Percentiles rank a stretch among this genome's conserved stretches.
Conservation (phyloP, 2,113 vertebrate species). For the Danionella cerebrum region DNA sequence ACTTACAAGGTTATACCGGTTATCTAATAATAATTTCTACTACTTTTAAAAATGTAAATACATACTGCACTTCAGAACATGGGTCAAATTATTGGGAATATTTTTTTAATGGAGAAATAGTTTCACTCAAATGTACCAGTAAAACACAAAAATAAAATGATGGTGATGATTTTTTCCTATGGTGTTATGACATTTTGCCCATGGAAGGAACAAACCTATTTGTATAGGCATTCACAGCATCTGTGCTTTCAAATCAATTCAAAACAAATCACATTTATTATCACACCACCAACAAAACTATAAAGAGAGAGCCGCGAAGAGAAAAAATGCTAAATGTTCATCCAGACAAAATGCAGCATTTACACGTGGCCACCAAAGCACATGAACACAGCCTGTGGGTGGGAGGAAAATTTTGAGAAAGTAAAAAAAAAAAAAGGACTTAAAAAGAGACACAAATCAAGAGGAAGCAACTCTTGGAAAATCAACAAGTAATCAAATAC, state of each 20-base stretch:
- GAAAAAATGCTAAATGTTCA: constrained; percentile 17
- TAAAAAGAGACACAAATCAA: neutral
- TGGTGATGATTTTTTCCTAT: neutral
- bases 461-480: constrained; percentile 26
- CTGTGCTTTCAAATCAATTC: constrained; percentile 33
- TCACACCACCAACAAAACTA: too few relatives aligned
- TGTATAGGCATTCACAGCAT: neutral
- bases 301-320: too few relatives aligned
- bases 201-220: neutral
- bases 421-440: constrained; percentile 1
- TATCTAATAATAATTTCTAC: too few relatives aligned
- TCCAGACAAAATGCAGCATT: neutral
- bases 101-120: too few relatives aligned
- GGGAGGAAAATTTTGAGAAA: constrained; percentile 45
- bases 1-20: too few relatives aligned
- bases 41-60: neutral
- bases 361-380: neutral
- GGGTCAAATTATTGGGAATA: too few relatives aligned
- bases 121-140: neutral
- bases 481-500: too few relatives aligned
- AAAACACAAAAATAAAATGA: neutral
- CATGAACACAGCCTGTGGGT: constrained; percentile 57
- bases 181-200: neutral
- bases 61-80: too few relatives aligned
- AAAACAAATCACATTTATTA: too few relatives aligned